Percentiles rank a stretch among this genome's conserved stretches.
Evolutionary conservation across 2,888 invertebrate species (phyloP).

Genomic region (Synergus japonicus): DNA sequence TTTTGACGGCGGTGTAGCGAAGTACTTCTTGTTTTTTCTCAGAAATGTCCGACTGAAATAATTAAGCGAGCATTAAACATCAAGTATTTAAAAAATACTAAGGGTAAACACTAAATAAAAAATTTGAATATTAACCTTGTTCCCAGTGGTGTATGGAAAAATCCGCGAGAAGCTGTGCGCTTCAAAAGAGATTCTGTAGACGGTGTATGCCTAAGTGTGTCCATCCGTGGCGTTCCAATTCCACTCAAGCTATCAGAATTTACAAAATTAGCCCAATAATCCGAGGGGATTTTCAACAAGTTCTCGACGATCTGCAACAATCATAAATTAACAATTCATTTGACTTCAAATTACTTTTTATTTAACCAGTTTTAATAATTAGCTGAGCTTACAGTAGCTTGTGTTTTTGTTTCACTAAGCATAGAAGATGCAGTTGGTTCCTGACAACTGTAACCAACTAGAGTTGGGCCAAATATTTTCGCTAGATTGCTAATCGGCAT

Average conservation of each 20-base stretch:
- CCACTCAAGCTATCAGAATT: slow-evolving; percentile 76
- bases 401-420: slow-evolving; percentile 88
- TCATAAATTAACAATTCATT: slow-evolving; percentile 21
- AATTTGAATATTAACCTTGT: slow-evolving; percentile 63
- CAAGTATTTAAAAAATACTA: slow-evolving; percentile 22
- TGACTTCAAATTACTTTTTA: not conserved
- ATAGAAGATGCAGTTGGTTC: slow-evolving; percentile 86
- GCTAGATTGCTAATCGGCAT: slow-evolving; percentile 95
- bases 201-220: slow-evolving; percentile 72
- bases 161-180: slow-evolving; percentile 71
- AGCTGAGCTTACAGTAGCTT: slow-evolving; percentile 81
- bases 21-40: slow-evolving; percentile 74
- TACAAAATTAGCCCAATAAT: slow-evolving; percentile 88
- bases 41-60: slow-evolving; percentile 70
- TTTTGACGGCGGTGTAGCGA: slow-evolving; percentile 74
- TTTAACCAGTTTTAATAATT: not conserved
- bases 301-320: slow-evolving; percentile 83
- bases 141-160: slow-evolving; percentile 72
- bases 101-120: not conserved
- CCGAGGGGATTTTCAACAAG: slow-evolving; percentile 84
- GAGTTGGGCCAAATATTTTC: slow-evolving; percentile 95
- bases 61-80: slow-evolving; percentile 41
- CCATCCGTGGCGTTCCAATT: slow-evolving; percentile 69
- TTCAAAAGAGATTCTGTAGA: slow-evolving; percentile 75
- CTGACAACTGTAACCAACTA: slow-evolving; percentile 91